These are phyloP conservation scores for Protonemura montana DNA, from an alignment of 2,888 invertebrate genomes.

Conservation along the genomic window DNA sequence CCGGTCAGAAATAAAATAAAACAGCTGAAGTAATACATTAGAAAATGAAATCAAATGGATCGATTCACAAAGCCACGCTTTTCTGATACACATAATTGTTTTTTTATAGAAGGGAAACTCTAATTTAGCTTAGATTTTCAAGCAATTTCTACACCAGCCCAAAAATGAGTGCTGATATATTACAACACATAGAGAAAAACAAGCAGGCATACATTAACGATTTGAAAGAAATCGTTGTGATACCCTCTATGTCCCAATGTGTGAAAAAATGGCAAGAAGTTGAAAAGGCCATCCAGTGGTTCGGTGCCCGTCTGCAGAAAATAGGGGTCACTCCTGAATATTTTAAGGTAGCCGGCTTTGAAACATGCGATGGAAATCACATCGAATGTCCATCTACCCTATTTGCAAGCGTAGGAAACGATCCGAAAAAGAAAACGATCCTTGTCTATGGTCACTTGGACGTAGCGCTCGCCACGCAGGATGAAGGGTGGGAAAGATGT, in stretches of 20 bases:
- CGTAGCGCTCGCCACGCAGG: not conserved
- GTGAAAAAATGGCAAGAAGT: not conserved
- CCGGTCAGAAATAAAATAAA: not conserved
- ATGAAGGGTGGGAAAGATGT: conserved; percentile 28
- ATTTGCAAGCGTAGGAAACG: conserved; percentile 14
- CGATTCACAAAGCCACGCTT: not conserved
- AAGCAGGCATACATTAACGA: conserved; percentile 1
- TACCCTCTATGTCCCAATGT: conserved; percentile 20
- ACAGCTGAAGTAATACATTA: not conserved
- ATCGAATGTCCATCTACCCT: not conserved
- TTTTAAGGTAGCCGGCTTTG: not conserved
- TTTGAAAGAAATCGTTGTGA: not conserved
- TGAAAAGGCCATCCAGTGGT: not conserved
- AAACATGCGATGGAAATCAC: not conserved
- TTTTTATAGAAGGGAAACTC: not conserved
- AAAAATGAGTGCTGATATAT: not conserved
- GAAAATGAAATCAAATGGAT: not conserved
- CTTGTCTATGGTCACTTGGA: conserved; percentile 35
- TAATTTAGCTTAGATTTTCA: not conserved
- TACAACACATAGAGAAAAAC: not conserved
- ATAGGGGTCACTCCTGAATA: not conserved
- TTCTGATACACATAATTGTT: not conserved
- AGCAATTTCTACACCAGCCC: not conserved
- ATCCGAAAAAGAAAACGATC: conserved; percentile 29
- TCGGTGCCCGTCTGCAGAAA: not conserved